Percentiles rank a stretch among this genome's conserved stretches.
phyloP scores from a whole-genome alignment of 1,140 invertebrate genomes.

The Macrotrachela quadricornifera region DNA sequence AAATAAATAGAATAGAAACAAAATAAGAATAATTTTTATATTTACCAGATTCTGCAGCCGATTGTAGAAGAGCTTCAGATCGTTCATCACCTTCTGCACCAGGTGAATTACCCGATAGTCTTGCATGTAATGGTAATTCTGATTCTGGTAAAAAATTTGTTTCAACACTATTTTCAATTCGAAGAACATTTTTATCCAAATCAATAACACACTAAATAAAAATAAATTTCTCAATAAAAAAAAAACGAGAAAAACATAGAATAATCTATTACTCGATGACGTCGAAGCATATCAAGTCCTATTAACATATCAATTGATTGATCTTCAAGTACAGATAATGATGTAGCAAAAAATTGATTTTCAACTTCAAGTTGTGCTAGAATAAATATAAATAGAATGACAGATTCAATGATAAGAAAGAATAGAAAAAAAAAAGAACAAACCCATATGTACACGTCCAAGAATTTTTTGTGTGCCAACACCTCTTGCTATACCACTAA shows the following conservation, averaged over 20 bases:
- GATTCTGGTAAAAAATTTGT: constrained; percentile 68
- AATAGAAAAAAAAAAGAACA: constrained; percentile 5
- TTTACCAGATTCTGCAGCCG: too few relatives aligned
- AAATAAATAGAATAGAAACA: too few relatives aligned
- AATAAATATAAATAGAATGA: constrained; percentile 10
- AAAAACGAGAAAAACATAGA: too few relatives aligned
- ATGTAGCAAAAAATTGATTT: constrained; percentile 71
- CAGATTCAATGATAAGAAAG: background rate
- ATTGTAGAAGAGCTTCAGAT: too few relatives aligned
- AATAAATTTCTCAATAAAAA: too few relatives aligned
- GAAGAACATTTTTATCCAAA: constrained; percentile 60
- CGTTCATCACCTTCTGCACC: too few relatives aligned
- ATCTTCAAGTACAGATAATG: constrained; percentile 87
- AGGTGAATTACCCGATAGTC: constrained; percentile 10
- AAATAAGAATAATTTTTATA: too few relatives aligned
- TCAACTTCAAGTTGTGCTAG: constrained; percentile 71
- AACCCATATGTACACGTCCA: constrained; percentile 76
- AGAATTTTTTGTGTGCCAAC: constrained; percentile 81
- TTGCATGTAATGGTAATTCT: constrained; percentile 42
- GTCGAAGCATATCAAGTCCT: constrained; percentile 83
- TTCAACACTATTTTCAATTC: constrained; percentile 69
- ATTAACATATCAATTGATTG: constrained; percentile 96
- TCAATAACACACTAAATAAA: constrained; percentile 75
- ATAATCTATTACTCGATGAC: constrained; percentile 46
- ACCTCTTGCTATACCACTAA: constrained; percentile 74